These are phyloP conservation scores for Noctuana brunneofusca DNA, from an alignment of 2,888 invertebrate species.

Conservation along the genomic window DNA sequence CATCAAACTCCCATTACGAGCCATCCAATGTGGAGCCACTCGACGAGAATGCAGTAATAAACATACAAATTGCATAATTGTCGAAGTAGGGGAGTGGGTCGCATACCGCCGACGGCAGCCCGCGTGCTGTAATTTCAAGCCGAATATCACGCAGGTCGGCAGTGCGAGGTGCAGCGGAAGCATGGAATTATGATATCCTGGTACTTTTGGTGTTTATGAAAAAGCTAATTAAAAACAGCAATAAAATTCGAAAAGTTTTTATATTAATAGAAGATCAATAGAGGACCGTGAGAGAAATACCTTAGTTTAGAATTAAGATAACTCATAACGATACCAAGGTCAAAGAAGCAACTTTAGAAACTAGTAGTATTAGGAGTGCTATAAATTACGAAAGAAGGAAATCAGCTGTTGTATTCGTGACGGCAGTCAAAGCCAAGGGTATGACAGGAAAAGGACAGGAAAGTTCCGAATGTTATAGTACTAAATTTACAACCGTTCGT, in stretches of 20 bases:
- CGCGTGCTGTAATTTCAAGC: constrained; percentile 39
- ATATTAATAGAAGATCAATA: no score
- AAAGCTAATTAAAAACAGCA: no score
- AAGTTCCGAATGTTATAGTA: constrained; percentile 7
- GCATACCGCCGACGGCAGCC: constrained; percentile 31
- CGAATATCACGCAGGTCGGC: constrained; percentile 51
- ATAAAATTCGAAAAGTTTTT: no score
- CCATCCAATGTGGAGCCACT: constrained; percentile 44
- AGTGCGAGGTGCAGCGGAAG: constrained; percentile 31
- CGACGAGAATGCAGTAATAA: constrained; percentile 46
- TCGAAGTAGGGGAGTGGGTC: constrained; percentile 58
- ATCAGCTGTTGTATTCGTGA: background rate
- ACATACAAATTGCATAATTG: constrained; percentile 51
- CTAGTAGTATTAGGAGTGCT: background rate
- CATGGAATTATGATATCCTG: constrained; percentile 23
- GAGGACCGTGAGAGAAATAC: background rate
- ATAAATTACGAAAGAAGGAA: background rate
- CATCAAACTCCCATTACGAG: constrained; percentile 21
- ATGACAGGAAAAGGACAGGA: constrained; percentile 7
- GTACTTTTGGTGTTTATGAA: background rate
- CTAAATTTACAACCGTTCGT: constrained; percentile 1
- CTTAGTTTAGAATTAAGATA: background rate
- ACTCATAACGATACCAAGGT: background rate
- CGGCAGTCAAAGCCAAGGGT: constrained; percentile 1
- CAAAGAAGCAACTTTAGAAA: background rate